Evolutionary conservation across 2,888 invertebrate genomes (phyloP), one percentile per base, ranked within the genome.

Genomic region (Thalpophila matura): DNA sequence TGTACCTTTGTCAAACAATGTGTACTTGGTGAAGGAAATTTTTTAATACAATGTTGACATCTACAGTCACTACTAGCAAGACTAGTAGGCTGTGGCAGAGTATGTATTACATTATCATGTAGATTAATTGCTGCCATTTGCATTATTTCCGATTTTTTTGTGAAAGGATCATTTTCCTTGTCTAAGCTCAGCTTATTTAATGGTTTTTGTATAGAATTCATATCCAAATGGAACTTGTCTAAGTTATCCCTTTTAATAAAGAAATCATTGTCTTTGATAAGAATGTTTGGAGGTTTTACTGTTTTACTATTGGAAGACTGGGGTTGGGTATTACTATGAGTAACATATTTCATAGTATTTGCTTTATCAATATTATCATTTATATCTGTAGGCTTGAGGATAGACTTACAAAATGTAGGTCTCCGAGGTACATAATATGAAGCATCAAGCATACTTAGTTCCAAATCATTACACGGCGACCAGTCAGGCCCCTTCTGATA

Each of bases 381-480:
- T 12, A 61, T 27, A 22, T 35, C 53, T 20, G 64, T 47, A 31
- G 69, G 50, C 26, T 82, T 81, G 0, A 78, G 43, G 38, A 76
- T 77, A 31, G 81, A 70, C 31, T 75, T 84, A 53, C 64, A 62
- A 55, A 71, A 66, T 26, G 59, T 53, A 45, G 79, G 81, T 54
- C 74, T 81, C 38, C 82, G 77, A 24, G 86, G 85, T 42, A 84
- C 84, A 43, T 83, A 82, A 37, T 68, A 62, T 7, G 86, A 82
- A 40, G 83, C 80, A 77, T 95, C 95, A 33, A 95, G 85, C 69
- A 94, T 82, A 75, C 95, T 95, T 10, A 95, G 71, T 42, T 95
- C 91, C 35, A 95, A 82, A 16, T 95, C 94, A 69, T 87, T 90
- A 27, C 90, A 89, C 9, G 95, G 93, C 10, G 78, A 74, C 82